Percentiles rank a stretch among this genome's conserved stretches.
Conservation (phyloP, 2,888 invertebrate species). For the Eilema caniola region DNA sequence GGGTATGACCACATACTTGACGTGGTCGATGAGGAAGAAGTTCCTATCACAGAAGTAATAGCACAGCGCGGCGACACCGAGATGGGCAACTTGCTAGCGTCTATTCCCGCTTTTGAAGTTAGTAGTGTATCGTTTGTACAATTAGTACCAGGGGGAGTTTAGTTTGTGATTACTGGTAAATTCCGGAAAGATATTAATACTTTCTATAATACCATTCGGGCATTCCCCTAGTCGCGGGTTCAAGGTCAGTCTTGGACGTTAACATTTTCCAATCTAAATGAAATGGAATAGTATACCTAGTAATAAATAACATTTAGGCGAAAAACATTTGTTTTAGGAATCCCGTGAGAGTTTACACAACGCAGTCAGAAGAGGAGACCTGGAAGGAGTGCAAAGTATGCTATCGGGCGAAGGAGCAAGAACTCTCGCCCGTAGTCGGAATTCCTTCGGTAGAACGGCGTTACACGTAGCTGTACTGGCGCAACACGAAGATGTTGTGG, state of each 20-base stretch:
- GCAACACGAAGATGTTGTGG: slow-evolving; percentile 93
- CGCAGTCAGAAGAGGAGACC: slow-evolving; percentile 88
- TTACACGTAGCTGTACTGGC: slow-evolving; percentile 95
- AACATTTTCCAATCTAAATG: too few species aligned
- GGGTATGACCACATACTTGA: slow-evolving; percentile 96
- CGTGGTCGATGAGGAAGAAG: slow-evolving; percentile 90
- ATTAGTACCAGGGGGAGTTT: too few species aligned
- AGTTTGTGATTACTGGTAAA: not conserved
- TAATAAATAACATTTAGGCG: too few species aligned
- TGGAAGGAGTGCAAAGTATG: slow-evolving; percentile 86
- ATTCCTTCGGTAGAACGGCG: slow-evolving; percentile 91
- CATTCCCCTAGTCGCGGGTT: too few species aligned
- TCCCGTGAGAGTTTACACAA: slow-evolving; percentile 92
- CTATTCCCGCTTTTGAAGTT: slow-evolving; percentile 92
- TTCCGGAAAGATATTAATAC: not conserved
- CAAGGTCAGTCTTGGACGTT: too few species aligned
- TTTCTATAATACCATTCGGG: too few species aligned
- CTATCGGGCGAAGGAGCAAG: slow-evolving; percentile 84
- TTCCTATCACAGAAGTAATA: slow-evolving; percentile 90
- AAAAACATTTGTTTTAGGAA: slow-evolving; percentile 82
- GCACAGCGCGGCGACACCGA: slow-evolving; percentile 89
- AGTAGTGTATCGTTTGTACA: too few species aligned
- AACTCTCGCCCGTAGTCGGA: slow-evolving; percentile 83
- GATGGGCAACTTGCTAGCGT: slow-evolving; percentile 90
- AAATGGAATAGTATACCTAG: too few species aligned